Evolutionary conservation across 1,140 invertebrate genomes (phyloP).

Genomic region (Rhynchophorus ferrugineus): DNA sequence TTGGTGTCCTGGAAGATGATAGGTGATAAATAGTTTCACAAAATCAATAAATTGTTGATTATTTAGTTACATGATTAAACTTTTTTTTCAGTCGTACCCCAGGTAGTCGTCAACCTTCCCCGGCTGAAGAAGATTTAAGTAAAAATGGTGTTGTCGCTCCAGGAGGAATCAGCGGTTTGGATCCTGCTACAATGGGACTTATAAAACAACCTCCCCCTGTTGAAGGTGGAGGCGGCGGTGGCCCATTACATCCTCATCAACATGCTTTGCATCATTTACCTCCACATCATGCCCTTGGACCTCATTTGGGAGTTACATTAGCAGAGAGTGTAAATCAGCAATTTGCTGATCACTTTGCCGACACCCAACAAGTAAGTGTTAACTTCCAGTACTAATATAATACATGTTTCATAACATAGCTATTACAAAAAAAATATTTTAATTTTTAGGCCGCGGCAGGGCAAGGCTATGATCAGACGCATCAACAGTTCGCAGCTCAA

Average conservation of each 20-base stretch:
- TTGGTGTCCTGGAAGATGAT: too few relatives aligned
- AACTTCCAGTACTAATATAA: too few relatives aligned
- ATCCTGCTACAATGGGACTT: constrained; percentile 49
- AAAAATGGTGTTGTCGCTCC: constrained; percentile 48
- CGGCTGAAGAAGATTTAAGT: constrained; percentile 73
- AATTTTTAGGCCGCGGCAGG: constrained; percentile 13
- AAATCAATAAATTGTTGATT: too few relatives aligned
- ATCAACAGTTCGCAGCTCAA: constrained; percentile 36
- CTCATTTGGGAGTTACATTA: constrained; percentile 41
- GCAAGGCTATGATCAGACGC: constrained; percentile 33
- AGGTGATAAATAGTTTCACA: too few relatives aligned
- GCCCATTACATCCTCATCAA: constrained; percentile 19
- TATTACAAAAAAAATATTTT: background rate
- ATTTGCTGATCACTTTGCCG: constrained; percentile 38
- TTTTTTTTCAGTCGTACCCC: constrained; percentile 63
- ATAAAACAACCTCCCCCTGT: constrained; percentile 44
- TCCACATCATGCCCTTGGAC: constrained; percentile 37
- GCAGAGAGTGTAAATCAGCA: constrained; percentile 42
- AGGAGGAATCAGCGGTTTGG: constrained; percentile 31
- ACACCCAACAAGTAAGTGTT: constrained; percentile 32
- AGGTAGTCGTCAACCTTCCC: constrained; percentile 84
- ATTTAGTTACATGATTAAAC: too few relatives aligned
- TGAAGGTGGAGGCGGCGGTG: constrained; percentile 19
- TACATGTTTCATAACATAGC: background rate
- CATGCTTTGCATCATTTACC: constrained; percentile 38